Evolutionary conservation across 2,888 invertebrate genomes (phyloP).

Genomic region (Cephus pygmeus): DNA sequence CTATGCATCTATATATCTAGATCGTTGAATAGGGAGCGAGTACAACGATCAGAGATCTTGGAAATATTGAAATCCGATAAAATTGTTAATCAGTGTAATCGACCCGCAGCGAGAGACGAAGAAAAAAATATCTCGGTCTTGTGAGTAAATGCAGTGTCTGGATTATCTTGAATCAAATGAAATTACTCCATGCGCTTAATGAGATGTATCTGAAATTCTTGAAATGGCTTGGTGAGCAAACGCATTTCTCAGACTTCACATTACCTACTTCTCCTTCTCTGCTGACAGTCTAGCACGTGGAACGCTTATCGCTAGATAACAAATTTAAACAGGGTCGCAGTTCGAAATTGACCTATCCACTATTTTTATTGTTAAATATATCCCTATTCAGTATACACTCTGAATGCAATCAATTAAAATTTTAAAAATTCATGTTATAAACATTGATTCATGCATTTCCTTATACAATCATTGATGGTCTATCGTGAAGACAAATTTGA

Average conservation of each 20-base stretch:
- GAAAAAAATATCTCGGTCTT: background rate
- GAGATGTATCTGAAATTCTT: slow-evolving; percentile 8
- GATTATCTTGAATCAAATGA: slow-evolving; percentile 8
- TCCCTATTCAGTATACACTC: too few relatives aligned
- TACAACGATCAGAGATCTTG: background rate
- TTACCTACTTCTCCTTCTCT: background rate
- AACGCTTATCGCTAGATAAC: background rate
- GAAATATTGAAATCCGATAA: background rate
- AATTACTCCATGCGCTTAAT: slow-evolving; percentile 5
- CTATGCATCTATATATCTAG: background rate
- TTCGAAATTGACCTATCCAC: background rate
- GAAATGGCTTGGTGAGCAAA: background rate
- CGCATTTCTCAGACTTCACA: background rate
- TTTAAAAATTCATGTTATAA: background rate
- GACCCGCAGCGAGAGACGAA: background rate
- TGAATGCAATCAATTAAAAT: background rate
- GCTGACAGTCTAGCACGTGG: background rate
- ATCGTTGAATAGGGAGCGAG: background rate
- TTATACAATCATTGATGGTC: too few relatives aligned
- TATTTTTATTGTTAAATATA: too few relatives aligned
- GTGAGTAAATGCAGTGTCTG: background rate
- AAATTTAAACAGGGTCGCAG: background rate
- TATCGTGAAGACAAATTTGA: too few relatives aligned
- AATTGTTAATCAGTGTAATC: background rate
- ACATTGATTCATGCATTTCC: too few relatives aligned